Conservation (phyloP, 2,113 vertebrate species). For the Meleagris gallopavo region DNA sequence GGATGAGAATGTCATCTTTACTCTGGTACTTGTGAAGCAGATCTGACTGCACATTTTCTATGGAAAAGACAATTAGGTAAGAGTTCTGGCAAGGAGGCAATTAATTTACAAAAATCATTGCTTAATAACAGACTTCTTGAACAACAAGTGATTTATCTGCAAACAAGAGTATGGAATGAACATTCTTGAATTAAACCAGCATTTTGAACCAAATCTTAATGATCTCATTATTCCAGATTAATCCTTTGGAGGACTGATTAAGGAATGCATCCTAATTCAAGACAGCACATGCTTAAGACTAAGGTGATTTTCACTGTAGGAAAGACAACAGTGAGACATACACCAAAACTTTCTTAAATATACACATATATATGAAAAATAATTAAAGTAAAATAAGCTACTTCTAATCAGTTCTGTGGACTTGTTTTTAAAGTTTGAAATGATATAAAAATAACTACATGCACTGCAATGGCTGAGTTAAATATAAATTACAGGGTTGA, state of each 20-base stretch:
- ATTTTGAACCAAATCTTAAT: conserved; percentile 37
- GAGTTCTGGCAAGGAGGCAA: neutral
- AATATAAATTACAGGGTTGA: conserved; percentile 18
- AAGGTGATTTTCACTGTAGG: conserved; percentile 61
- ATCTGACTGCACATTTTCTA: conserved; percentile 79
- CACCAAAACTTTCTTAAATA: neutral
- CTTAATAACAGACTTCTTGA: conserved; percentile 53
- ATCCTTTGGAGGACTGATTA: conserved; percentile 57
- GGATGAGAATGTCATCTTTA: conserved; percentile 76
- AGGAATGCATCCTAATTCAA: conserved; percentile 43
- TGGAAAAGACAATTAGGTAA: conserved; percentile 27
- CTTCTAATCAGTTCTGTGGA: neutral
- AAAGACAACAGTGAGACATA: conserved; percentile 59
- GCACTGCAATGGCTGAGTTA: neutral
- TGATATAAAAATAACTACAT: conserved; percentile 17
- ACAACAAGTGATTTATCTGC: conserved; percentile 58
- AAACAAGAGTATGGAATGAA: conserved; percentile 44
- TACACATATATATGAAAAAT: neutral
- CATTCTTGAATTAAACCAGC: conserved; percentile 8
- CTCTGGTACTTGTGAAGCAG: conserved; percentile 82
- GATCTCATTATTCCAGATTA: conserved; percentile 55
- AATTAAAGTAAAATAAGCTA: conserved; percentile 11
- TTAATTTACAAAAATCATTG: conserved; percentile 34
- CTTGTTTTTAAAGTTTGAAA: neutral
- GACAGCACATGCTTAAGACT: conserved; percentile 35